These are phyloP conservation scores for Hirudinaria manillensis DNA, from an alignment of 2,888 invertebrate genomes.

Conservation along the genomic window DNA sequence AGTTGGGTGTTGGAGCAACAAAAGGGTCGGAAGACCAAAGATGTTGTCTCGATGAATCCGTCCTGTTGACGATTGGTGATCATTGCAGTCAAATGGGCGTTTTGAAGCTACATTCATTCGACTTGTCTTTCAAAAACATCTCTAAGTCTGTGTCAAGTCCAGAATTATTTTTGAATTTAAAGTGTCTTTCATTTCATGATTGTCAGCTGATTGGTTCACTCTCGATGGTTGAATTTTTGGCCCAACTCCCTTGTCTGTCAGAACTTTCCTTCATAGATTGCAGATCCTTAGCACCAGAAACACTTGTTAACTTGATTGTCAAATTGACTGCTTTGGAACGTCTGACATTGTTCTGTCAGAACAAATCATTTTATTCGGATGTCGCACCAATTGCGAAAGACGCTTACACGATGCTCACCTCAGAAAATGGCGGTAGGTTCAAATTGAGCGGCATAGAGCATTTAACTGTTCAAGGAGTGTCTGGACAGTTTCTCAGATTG, in stretches of 20 bases:
- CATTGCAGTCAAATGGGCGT: neutral
- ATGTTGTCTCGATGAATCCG: conserved; percentile 8
- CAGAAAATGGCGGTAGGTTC: conserved; percentile 31
- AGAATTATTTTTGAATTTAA: neutral
- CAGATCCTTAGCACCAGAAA: conserved; percentile 23
- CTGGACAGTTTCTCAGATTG: conserved; percentile 36
- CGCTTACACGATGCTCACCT: conserved; percentile 32
- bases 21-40: neutral
- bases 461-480: conserved; percentile 35
- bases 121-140: conserved; percentile 24
- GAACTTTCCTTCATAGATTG: conserved; percentile 35
- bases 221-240: conserved; percentile 29
- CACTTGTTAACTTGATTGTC: conserved; percentile 28
- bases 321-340: conserved; percentile 9
- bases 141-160: neutral
- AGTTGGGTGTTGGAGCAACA: neutral
- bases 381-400: conserved; percentile 32
- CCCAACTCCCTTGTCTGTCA: conserved; percentile 26
- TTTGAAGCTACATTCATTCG: conserved; percentile 19
- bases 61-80: neutral
- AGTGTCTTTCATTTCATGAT: conserved; percentile 28
- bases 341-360: conserved; percentile 25
- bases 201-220: conserved; percentile 17
- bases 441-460: conserved; percentile 32
- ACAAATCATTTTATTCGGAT: conserved; percentile 29